Evolutionary conservation across 2,888 invertebrate genomes (phyloP).

Genomic region (Scaptomyza parva): DNA sequence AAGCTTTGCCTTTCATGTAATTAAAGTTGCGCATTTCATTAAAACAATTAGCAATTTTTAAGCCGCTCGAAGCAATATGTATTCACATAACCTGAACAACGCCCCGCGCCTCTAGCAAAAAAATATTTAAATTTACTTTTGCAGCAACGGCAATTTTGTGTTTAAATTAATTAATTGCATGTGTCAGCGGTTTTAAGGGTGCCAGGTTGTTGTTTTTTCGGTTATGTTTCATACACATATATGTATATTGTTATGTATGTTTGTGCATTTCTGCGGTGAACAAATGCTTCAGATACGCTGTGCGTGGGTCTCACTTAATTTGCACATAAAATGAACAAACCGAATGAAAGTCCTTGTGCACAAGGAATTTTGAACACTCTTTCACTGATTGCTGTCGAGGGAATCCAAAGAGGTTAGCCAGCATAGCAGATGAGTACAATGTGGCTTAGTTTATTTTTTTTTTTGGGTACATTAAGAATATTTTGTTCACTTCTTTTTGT

Average conservation of each 20-base stretch:
- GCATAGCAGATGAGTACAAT: too few relatives aligned
- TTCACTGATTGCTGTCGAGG: not conserved
- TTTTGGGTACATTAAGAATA: too few relatives aligned
- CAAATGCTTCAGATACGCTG: slow-evolving; percentile 47
- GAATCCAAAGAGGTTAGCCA: not conserved
- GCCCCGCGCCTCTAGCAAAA: not conserved
- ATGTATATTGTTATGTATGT: too few relatives aligned
- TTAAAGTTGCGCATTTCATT: slow-evolving; percentile 38
- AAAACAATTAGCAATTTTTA: slow-evolving; percentile 65
- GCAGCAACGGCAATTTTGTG: slow-evolving; percentile 57
- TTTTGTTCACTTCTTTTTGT: too few relatives aligned
- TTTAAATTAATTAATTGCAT: slow-evolving; percentile 76
- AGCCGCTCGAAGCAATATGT: slow-evolving; percentile 56
- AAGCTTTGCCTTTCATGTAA: slow-evolving; percentile 1
- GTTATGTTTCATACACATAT: slow-evolving; percentile 20
- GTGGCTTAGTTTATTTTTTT: too few relatives aligned
- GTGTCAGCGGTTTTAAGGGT: slow-evolving; percentile 72
- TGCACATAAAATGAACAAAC: slow-evolving; percentile 1
- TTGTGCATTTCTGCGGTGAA: slow-evolving; percentile 48
- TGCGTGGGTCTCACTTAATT: slow-evolving; percentile 14
- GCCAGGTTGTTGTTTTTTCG: slow-evolving; percentile 39
- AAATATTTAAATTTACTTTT: slow-evolving; percentile 44
- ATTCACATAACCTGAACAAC: slow-evolving; percentile 19
- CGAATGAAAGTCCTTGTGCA: not conserved
- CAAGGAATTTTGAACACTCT: slow-evolving; percentile 21